Evolutionary conservation across 2,888 invertebrate genomes (phyloP), one percentile per base, ranked within the genome.

Genomic region (Dermolepida albohirtum): DNA sequence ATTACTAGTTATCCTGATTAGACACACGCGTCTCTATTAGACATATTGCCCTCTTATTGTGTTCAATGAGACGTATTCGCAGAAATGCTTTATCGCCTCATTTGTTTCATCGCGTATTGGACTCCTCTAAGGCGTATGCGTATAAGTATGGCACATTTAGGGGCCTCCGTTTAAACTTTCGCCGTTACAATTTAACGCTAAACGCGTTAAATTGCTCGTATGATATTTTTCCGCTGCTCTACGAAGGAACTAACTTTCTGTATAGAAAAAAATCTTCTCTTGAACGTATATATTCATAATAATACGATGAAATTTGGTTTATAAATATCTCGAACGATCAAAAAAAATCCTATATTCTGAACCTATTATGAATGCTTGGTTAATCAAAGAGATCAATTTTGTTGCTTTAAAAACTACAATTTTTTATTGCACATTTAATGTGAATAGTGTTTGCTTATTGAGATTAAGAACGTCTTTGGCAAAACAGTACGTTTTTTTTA

Each of bases 1-100:
- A 62, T 54, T 66, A 39, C 55, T 67, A 69, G 72, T 72, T 73
- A 68, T 64, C 67, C 71, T 74, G 74, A 74, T 74, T 74, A 74
- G 73, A 65, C 68, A 67, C 68, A 70, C 67, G 69, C 68, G 68
- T 62, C 57, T 54, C 64, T 66, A 70, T 70, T 70, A 68, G 67
- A 63, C 63, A 51, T 64, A 68, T 64, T 66, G 64, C 52, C 64
- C 64, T 54, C 51, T 54, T 62, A 40, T 55, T 54, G 67, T 47
- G 54, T 54, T 47, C 63, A 64, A 64, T 55, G 67, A 64, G 63
- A 43, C 67, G 67, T 41, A 59, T 66, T 49, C 40, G 47, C 34
- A 52, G 52, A 65, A 65, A 65, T 52, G 43, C 16, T 65, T 29
- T 34, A 52, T 54, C 44, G 44, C 44, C 44, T 52, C 64, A 54